Conservation (phyloP, 2,888 invertebrate species). For the Tenthredo scrophulariae region DNA sequence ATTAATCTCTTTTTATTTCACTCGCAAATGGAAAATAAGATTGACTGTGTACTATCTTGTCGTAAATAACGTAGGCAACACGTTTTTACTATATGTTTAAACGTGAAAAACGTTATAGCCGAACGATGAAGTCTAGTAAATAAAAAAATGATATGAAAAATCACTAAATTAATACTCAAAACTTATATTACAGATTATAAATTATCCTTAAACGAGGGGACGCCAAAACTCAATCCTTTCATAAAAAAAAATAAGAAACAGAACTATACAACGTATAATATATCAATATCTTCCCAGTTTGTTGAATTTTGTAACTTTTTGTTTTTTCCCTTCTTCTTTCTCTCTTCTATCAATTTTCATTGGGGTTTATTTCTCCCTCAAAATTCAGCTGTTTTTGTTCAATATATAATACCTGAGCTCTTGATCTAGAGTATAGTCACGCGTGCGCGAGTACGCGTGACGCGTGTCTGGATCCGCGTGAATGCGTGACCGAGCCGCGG, state of each 20-base stretch:
- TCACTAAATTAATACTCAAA: not conserved
- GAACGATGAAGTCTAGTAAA: not conserved
- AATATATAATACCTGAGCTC: conserved; percentile 8
- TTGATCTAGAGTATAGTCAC: conserved; percentile 43
- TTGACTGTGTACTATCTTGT: not conserved
- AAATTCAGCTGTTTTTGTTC: conserved; percentile 20
- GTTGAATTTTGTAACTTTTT: no score
- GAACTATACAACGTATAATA: no score
- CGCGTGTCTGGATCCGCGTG: conserved; percentile 48
- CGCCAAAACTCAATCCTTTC: no score
- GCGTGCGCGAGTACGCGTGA: conserved; percentile 36
- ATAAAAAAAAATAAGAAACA: no score
- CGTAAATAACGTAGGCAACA: not conserved
- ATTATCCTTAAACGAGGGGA: not conserved
- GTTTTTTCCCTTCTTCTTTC: not conserved
- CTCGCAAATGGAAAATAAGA: conserved; percentile 8
- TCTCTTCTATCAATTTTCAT: not conserved
- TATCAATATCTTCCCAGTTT: no score
- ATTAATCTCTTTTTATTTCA: conserved; percentile 18
- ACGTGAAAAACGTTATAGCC: not conserved
- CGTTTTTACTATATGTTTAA: conserved; percentile 1
- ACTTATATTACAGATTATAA: not conserved
- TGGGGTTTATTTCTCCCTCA: not conserved
- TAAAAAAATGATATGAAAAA: not conserved
- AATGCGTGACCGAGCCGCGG: conserved; percentile 47